Evolutionary conservation across 2,113 vertebrate genomes (phyloP), one percentile per base, ranked within the genome.

Genomic region (Odocoileus hemionus): DNA sequence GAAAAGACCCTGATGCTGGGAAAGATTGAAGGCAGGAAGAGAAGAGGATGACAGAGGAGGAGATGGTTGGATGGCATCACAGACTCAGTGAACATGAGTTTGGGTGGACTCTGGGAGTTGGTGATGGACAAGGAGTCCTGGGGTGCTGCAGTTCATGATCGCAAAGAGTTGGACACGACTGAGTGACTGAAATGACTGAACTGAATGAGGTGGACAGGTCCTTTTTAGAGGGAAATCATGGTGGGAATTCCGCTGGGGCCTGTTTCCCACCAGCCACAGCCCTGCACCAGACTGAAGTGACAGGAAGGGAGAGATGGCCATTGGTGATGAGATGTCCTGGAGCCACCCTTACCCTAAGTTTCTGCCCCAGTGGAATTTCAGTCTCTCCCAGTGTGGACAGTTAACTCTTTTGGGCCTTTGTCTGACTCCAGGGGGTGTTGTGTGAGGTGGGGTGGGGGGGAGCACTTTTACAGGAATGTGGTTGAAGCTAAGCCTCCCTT

Each of bases 301-400:
- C 23, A 0, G 43, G 23, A 54, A 26, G 25, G 0, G 4, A 54
- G n/a, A 4, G 12, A 33, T 2, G 12, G 6, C 16, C 17, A 15
- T 8, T 11, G 64, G 57, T 43, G 14, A 45, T 12, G 5, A 16
- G 28, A 45, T 11, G 13, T 8, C 21, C 39, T 70, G 50, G 45
- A 9, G n/a, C 5, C 19, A 39, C 5, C 4, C 0, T 16, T 13
- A 28, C 9, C 15, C n/a, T 23, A 28, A 8, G 13, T 5, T 21
- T 43, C 25, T 17, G 21, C 26, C 1, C 1, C 5, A 30, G 9
- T 4, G 80, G 50, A 52, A 60, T 26, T 47, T 5, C 0, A 1
- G 1, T 15, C 7, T 36, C 26, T 74, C 28, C 47, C 30, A 11
- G 36, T 1, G 0, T 1, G 19, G 33, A 2, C n/a, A 1, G 5